A percentile compares a stretch with the other conserved stretches of the same genome.
Conservation (phyloP, 92 coral and sea anemone genomes). For the Micromussa lordhowensis region DNA sequence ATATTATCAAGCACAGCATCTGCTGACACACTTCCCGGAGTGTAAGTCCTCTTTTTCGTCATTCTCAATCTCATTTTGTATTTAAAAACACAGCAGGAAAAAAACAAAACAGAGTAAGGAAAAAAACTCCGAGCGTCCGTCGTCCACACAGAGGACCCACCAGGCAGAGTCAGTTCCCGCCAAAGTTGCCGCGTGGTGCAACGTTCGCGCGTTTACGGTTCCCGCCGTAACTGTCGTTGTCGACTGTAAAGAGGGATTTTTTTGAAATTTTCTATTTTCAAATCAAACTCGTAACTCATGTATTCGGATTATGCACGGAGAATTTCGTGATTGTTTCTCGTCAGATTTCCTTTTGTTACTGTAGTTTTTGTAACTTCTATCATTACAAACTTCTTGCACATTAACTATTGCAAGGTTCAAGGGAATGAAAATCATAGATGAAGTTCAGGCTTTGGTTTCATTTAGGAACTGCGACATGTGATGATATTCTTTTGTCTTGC, state of each 20-base stretch:
- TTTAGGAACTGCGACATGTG: not conserved
- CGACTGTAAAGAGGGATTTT: not conserved
- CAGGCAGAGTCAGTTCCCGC: not conserved
- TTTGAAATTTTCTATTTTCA: no score
- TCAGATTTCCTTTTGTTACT: no score
- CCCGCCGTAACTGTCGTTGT: not conserved
- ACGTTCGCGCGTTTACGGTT: not conserved
- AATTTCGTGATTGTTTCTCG: no score
- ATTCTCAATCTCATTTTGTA: not conserved
- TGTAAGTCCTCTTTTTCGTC: slow-evolving; percentile 66
- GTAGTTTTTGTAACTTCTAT: no score
- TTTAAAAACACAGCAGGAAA: no score
- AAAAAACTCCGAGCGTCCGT: not conserved
- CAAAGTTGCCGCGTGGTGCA: not conserved
- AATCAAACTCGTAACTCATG: no score
- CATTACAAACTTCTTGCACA: no score
- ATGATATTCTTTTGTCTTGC: slow-evolving; percentile 1
- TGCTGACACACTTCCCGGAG: slow-evolving; percentile 95
- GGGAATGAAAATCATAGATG: no score
- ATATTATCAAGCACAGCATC: slow-evolving; percentile 92
- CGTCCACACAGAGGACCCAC: not conserved
- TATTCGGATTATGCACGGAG: no score
- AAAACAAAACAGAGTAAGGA: no score
- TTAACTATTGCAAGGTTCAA: not conserved
- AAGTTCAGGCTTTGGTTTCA: no score